Base-by-base conservation (phyloP, 2,888 invertebrate species). In the Proisotoma minuta region DNA sequence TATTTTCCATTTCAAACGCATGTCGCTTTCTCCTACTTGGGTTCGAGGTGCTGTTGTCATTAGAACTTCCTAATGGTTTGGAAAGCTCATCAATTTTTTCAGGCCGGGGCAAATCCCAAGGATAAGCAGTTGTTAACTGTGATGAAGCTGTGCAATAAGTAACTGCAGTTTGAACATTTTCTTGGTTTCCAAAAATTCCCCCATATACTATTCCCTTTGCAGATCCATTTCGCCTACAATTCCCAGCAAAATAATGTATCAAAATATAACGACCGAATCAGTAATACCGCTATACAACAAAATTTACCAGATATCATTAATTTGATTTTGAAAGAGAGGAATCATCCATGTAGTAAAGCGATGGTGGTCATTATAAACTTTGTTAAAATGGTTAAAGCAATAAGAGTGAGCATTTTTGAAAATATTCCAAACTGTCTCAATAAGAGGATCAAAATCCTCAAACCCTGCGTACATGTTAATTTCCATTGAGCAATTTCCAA, bases 391-490 rank as follows among this genome's bases (percentile, higher is more conserved):
- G 4, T 40, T 47, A 50, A 53, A 71, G 29, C 71, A 71, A 15
- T 28, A 29, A 1, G 67, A 64, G 53, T 71, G 71, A 1, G 68
- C 69, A 47, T 68, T 65, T 27, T 61, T 56, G 57, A 65, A 71
- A 2, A 69, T 60, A 28, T 68, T 67, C 71, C 71, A 71, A 3
- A 68, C 68, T 4, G 69, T 71, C 43, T 71, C 71, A 29, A 71
- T 59, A 10, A 71, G 59, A 1, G 71, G 71, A 18, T 71, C 43
- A 20, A 40, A 43, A 28, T 57, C 49, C 2, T 59, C 47, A 43
- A 22, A 47, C 8, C 24, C 51, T 3, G 26, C 20, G 10, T 39
- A n/a, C 5, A 64, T 54, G 15, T 60, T 60, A n/a, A 64, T 1
- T 52, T 67, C 67, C 27, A 24, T 2, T 20, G 34, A 4, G 29